A percentile compares a stretch with the other conserved stretches of the same genome.
phyloP scores from a whole-genome alignment of 2,888 invertebrate genomes.

The Sesamia inferens region DNA sequence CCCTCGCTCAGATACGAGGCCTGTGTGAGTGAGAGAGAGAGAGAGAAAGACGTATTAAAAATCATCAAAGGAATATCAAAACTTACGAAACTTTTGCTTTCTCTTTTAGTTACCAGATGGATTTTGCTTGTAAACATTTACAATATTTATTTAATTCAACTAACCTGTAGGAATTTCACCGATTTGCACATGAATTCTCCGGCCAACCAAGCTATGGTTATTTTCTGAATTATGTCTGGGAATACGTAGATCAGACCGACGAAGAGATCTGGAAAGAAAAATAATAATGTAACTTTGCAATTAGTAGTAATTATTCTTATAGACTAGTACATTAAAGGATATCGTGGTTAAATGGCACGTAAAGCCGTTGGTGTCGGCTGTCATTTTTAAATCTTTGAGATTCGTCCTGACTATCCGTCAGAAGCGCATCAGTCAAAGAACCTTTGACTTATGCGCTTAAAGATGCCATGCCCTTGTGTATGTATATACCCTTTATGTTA shows the following conservation, averaged over 20 bases:
- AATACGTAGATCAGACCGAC: slow-evolving; percentile 97
- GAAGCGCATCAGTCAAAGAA: not conserved
- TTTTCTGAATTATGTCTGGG: slow-evolving; percentile 97
- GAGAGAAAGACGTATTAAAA: slow-evolving; percentile 1
- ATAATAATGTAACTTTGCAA: not conserved
- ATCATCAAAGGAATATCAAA: slow-evolving; percentile 4
- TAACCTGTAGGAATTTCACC: slow-evolving; percentile 94
- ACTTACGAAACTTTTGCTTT: not conserved
- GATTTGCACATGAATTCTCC: slow-evolving; percentile 97
- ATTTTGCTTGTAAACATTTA: slow-evolving; percentile 15
- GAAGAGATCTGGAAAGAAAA: slow-evolving; percentile 92
- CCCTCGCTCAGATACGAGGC: no score
- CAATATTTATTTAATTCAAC: slow-evolving; percentile 27
- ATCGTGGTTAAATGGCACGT: not conserved
- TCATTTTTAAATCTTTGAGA: not conserved
- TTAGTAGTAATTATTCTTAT: not conserved
- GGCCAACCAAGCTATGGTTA: slow-evolving; percentile 96
- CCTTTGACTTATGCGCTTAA: no score
- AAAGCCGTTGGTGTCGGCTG: not conserved
- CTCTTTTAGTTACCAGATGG: slow-evolving; percentile 13
- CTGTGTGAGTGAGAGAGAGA: no score
- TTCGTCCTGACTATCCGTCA: not conserved
- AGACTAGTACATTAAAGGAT: no score
- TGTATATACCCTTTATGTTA: no score
- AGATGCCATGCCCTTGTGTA: no score